These are phyloP conservation scores for Bombus ignitus DNA, from an alignment of 1,140 invertebrate genomes.

Conservation along the genomic window DNA sequence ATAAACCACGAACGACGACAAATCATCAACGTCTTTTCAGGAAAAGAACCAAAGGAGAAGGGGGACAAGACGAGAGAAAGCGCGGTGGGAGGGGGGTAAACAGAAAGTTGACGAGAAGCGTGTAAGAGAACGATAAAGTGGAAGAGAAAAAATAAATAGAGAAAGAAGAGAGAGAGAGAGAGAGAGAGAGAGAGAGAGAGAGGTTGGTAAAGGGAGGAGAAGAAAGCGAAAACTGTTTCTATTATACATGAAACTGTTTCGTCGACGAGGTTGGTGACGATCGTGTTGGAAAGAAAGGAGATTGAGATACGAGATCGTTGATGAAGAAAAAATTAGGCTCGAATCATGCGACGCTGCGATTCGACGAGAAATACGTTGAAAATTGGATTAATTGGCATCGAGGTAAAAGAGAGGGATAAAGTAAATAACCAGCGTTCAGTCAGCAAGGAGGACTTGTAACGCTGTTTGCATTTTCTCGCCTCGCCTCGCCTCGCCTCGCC, in stretches of 20 bases:
- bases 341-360: constrained; percentile 55
- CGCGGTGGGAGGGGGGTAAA: neutral
- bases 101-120: neutral
- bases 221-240: neutral
- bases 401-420: constrained; percentile 12
- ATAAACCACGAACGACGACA: neutral
- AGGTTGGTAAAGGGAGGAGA: neutral
- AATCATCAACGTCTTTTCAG: neutral
- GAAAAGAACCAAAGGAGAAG: neutral
- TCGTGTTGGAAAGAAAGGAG: neutral
- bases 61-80: neutral
- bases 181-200: neutral
- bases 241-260: neutral
- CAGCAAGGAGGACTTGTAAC: constrained; percentile 5
- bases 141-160: constrained; percentile 3
- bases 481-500: neutral
- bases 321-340: neutral
- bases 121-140: neutral
- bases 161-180: neutral
- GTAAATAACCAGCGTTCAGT: neutral
- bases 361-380: constrained; percentile 13
- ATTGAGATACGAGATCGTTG: neutral
- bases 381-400: constrained; percentile 3
- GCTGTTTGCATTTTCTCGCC: neutral
- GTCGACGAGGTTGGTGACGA: neutral